Evolutionary conservation across 2,888 invertebrate genomes (phyloP).

Genomic region (Chymomyza amoena): DNA sequence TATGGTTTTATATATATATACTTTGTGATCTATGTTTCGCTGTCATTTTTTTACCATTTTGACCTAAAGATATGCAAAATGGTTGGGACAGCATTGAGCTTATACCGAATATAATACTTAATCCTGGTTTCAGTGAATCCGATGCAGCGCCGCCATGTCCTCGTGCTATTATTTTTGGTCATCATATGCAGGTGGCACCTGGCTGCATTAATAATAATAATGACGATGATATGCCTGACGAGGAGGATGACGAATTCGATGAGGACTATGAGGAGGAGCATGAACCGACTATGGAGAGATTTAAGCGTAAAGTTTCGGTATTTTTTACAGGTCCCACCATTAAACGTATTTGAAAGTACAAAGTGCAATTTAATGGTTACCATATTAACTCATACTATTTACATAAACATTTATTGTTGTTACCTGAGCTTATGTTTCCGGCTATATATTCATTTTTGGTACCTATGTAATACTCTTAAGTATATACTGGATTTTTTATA

Average conservation of each 20-base stretch:
- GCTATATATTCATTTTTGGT: background rate
- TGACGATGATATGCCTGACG: constrained; percentile 8
- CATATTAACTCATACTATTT: constrained; percentile 1
- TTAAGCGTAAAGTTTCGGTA: constrained; percentile 78
- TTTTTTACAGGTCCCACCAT: constrained; percentile 79
- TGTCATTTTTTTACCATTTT: background rate
- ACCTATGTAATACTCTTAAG: background rate
- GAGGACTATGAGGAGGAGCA: constrained; percentile 73
- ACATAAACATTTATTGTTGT: constrained; percentile 9
- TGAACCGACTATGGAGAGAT: constrained; percentile 76
- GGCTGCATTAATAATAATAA: background rate
- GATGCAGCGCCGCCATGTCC: constrained; percentile 65
- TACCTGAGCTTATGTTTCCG: constrained; percentile 5
- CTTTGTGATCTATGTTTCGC: constrained; percentile 18
- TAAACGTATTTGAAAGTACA: constrained; percentile 78
- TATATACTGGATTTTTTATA: background rate
- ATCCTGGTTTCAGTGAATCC: constrained; percentile 86
- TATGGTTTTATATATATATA: constrained; percentile 2
- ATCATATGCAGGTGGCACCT: constrained; percentile 31
- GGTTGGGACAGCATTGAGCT: constrained; percentile 91
- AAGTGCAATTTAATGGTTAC: constrained; percentile 27
- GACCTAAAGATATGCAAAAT: constrained; percentile 83
- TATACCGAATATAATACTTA: constrained; percentile 94
- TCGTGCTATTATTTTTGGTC: constrained; percentile 66
- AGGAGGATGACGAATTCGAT: constrained; percentile 74